A percentile compares a stretch with the other conserved stretches of the same genome.
phyloP scores from a whole-genome alignment of 2,113 vertebrate species.

The Rhineura floridana region DNA sequence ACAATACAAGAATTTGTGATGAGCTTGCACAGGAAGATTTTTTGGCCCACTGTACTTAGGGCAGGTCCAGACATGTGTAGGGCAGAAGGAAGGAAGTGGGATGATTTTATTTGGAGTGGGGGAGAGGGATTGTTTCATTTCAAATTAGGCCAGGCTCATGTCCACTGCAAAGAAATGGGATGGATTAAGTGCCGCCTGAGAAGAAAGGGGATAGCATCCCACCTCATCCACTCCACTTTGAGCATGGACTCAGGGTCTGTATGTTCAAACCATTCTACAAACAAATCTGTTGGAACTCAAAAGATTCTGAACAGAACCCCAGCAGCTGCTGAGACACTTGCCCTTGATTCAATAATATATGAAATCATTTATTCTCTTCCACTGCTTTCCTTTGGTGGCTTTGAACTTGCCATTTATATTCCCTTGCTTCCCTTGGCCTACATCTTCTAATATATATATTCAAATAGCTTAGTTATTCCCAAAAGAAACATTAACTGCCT shows the following conservation, averaged over 20 bases:
- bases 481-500: slow-evolving; percentile 41
- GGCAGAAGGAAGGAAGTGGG: not conserved
- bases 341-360: slow-evolving; percentile 39
- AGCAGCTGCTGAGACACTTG: slow-evolving; percentile 33
- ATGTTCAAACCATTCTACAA: slow-evolving; percentile 53
- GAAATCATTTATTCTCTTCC: too few relatives aligned
- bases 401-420: slow-evolving; percentile 55
- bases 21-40: not conserved
- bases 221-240: not conserved
- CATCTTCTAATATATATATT: slow-evolving; percentile 40
- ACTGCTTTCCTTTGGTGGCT: not conserved
- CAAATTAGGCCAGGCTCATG: not conserved
- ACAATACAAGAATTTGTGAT: not conserved
- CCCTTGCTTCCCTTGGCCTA: slow-evolving; percentile 31
- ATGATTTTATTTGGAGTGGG: too few relatives aligned
- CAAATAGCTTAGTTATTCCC: slow-evolving; percentile 49
- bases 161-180: not conserved
- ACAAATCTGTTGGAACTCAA: slow-evolving; percentile 45
- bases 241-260: slow-evolving; percentile 1
- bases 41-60: not conserved
- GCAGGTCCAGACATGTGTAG: not conserved
- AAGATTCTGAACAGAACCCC: slow-evolving; percentile 39
- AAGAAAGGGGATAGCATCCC: not conserved
- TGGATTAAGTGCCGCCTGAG: not conserved
- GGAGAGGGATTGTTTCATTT: not conserved